phyloP scores from a whole-genome alignment of 2,113 vertebrate genomes.

The Oncorhynchus masou region DNA sequence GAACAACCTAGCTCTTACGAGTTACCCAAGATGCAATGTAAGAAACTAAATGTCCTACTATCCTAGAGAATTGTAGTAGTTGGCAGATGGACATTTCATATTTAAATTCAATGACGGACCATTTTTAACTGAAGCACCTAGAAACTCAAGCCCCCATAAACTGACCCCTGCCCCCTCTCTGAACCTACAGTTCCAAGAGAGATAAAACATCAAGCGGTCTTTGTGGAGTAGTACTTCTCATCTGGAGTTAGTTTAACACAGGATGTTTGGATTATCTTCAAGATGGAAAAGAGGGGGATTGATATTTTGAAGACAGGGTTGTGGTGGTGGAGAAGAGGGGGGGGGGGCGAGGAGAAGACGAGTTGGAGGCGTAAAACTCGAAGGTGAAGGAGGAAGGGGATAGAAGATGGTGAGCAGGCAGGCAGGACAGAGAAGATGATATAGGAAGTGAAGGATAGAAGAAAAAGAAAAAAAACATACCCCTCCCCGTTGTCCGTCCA shows the following conservation, averaged over 20 bases:
- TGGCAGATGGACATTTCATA: no score
- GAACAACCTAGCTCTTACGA: no score
- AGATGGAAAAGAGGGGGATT: not conserved
- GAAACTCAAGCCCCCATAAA: no score
- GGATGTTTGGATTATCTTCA: not conserved
- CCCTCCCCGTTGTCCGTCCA: slow-evolving; percentile 94
- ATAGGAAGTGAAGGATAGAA: not conserved
- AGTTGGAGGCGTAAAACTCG: not conserved
- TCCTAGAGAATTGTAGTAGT: no score
- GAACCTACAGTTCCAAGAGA: no score
- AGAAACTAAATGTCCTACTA: no score
- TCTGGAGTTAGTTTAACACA: not conserved
- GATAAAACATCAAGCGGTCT: no score
- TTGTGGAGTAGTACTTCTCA: not conserved
- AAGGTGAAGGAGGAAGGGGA: not conserved
- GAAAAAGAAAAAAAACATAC: slow-evolving; percentile 64
- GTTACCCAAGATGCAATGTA: no score
- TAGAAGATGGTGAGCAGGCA: not conserved
- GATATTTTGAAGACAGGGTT: not conserved
- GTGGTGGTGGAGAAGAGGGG: not conserved
- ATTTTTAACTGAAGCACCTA: no score
- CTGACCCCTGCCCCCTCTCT: no score
- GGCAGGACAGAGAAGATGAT: not conserved
- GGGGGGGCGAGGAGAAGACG: not conserved
- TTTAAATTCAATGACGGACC: no score